Percentiles rank a stretch among this genome's conserved stretches.
These are phyloP conservation scores for Epinotia ramella DNA, from an alignment of 2,888 invertebrate species.

Conservation along the genomic window DNA sequence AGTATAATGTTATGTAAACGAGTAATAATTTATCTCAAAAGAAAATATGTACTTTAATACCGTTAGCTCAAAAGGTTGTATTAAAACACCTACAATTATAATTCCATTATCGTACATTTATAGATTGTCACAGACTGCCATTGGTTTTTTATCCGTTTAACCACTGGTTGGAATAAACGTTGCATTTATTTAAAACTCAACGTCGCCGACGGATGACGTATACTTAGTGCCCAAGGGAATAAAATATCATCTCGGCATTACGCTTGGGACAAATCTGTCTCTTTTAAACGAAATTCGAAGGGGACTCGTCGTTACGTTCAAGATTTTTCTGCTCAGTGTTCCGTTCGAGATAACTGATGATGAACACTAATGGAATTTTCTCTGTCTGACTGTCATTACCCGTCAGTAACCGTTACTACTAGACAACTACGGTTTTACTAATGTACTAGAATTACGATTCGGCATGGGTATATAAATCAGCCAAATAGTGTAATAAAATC, in stretches of 20 bases:
- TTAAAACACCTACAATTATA: neutral
- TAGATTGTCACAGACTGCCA: neutral
- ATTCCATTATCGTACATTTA: neutral
- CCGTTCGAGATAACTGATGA: neutral
- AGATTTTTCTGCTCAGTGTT: neutral
- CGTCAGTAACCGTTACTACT: too few relatives aligned
- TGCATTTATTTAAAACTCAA: conserved; percentile 32
- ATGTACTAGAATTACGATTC: too few relatives aligned
- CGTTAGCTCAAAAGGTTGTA: too few relatives aligned
- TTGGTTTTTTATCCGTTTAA: conserved; percentile 26
- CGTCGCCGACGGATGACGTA: conserved; percentile 14
- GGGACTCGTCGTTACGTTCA: neutral
- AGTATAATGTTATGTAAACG: too few relatives aligned
- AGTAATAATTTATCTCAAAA: too few relatives aligned
- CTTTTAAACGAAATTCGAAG: conserved; percentile 25
- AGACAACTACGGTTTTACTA: too few relatives aligned
- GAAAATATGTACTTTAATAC: too few relatives aligned
- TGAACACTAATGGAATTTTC: neutral
- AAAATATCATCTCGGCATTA: conserved; percentile 28
- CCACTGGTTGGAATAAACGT: conserved; percentile 24
- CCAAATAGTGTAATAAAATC: too few relatives aligned
- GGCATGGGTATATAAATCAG: too few relatives aligned
- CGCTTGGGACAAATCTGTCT: conserved; percentile 14
- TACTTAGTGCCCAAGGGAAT: conserved; percentile 25
- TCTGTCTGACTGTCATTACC: neutral